Percentiles rank a stretch among this genome's conserved stretches.
phyloP scores from a whole-genome alignment of 2,113 vertebrate species.

The Pygathrix nemaeus region DNA sequence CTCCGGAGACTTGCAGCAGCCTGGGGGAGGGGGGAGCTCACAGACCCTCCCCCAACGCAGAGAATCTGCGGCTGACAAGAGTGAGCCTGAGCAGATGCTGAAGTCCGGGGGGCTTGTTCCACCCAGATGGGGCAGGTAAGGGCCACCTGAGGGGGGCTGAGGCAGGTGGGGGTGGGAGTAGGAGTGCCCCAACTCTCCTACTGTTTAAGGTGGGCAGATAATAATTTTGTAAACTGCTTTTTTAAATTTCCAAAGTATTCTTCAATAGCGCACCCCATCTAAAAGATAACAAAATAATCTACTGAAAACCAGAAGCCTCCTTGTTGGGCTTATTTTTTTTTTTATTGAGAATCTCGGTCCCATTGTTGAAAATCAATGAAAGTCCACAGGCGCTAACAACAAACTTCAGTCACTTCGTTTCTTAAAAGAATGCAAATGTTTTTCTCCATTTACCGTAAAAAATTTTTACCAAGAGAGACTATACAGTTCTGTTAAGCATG shows the following conservation, averaged over 20 bases:
- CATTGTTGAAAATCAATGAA: background rate
- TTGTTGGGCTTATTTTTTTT: background rate
- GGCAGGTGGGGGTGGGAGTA: fast-evolving
- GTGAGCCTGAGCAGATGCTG: no score
- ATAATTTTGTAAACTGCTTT: background rate
- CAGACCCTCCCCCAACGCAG: background rate
- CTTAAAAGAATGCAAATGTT: background rate
- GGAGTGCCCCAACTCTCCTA: background rate
- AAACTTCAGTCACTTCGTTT: background rate
- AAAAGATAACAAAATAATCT: background rate
- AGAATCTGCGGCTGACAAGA: no score
- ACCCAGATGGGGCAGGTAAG: background rate
- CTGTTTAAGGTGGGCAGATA: background rate
- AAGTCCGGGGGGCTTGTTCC: fast-evolving
- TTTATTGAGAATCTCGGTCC: background rate
- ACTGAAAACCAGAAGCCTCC: background rate
- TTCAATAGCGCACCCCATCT: background rate
- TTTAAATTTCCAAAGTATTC: background rate
- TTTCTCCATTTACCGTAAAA: background rate
- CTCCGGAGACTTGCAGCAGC: no score
- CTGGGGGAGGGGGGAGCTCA: background rate
- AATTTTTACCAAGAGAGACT: background rate
- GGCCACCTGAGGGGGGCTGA: background rate
- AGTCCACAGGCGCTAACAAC: background rate
- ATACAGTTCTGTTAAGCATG: fast-evolving